These are phyloP conservation scores for Cyprinodon variegatus DNA, from an alignment of 2,113 vertebrate species.

Conservation along the genomic window DNA sequence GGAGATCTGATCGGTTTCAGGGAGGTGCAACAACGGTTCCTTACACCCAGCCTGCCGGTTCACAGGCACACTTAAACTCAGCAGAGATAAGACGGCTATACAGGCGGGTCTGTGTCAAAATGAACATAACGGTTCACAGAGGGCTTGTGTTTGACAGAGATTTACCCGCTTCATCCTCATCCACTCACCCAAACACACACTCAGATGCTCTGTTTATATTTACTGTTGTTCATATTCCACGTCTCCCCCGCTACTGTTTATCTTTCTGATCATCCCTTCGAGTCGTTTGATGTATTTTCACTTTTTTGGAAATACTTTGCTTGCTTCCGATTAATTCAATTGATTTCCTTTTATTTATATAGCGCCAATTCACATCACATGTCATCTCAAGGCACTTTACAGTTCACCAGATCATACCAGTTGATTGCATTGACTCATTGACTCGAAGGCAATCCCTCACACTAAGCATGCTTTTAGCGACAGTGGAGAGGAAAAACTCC, in stretches of 20 bases:
- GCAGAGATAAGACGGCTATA: background rate
- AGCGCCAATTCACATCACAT: too few species aligned
- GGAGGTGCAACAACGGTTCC: conserved; percentile 5
- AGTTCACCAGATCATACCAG: too few species aligned
- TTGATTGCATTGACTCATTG: too few species aligned
- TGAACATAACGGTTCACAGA: conserved; percentile 20
- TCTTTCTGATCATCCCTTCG: conserved; percentile 34
- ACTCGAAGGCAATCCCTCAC: too few species aligned
- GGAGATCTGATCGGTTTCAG: conserved; percentile 27
- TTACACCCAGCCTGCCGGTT: background rate
- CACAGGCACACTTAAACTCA: background rate
- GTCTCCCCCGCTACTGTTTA: conserved; percentile 18
- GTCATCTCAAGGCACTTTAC: too few species aligned
- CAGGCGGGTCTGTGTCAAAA: conserved; percentile 7
- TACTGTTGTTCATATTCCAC: conserved; percentile 17
- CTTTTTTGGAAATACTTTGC: conserved; percentile 1
- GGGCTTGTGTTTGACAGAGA: conserved; percentile 19
- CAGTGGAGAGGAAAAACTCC: too few species aligned
- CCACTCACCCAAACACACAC: conserved; percentile 17
- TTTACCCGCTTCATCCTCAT: conserved; percentile 11
- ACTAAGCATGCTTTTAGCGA: too few species aligned
- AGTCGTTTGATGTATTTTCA: conserved; percentile 11
- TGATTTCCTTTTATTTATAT: background rate
- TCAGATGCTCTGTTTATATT: conserved; percentile 37
- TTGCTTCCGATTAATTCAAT: too few species aligned